Conservation (phyloP, 2,113 vertebrate species). For the Eubucco bourcierii region DNA sequence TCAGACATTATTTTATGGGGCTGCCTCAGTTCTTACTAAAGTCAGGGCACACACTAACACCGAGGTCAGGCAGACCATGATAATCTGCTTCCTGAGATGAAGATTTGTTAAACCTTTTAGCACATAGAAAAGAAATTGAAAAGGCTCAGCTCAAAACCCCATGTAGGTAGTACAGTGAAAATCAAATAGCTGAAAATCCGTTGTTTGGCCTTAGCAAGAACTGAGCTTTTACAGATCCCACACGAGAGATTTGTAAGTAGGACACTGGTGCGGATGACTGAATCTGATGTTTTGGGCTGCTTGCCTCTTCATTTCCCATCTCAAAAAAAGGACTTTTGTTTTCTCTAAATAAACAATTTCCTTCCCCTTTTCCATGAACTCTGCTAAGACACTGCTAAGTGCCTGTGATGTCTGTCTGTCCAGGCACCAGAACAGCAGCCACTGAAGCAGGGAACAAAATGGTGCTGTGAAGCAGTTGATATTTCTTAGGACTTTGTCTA, state of each 20-base stretch:
- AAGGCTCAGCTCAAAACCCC: neutral
- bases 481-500: neutral
- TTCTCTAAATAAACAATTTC: neutral
- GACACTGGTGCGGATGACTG: neutral
- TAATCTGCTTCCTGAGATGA: neutral
- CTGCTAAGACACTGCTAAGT: neutral
- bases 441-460: rapidly evolving
- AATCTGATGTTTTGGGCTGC: neutral
- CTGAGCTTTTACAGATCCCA: neutral
- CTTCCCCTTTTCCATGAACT: neutral
- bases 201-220: neutral
- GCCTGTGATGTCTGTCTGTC: neutral
- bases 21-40: neutral
- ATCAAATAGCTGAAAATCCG: neutral
- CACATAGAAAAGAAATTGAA: neutral
- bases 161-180: neutral
- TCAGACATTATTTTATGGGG: neutral
- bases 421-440: neutral
- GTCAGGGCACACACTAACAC: neutral
- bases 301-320: neutral
- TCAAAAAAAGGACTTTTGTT: neutral
- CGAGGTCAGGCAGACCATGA: neutral
- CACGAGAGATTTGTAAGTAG: neutral
- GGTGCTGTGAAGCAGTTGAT: neutral
- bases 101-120: neutral